Percentiles rank a stretch among this genome's conserved stretches.
These are phyloP conservation scores for Nomada flava DNA, from an alignment of 2,888 invertebrate species.

Conservation along the genomic window DNA sequence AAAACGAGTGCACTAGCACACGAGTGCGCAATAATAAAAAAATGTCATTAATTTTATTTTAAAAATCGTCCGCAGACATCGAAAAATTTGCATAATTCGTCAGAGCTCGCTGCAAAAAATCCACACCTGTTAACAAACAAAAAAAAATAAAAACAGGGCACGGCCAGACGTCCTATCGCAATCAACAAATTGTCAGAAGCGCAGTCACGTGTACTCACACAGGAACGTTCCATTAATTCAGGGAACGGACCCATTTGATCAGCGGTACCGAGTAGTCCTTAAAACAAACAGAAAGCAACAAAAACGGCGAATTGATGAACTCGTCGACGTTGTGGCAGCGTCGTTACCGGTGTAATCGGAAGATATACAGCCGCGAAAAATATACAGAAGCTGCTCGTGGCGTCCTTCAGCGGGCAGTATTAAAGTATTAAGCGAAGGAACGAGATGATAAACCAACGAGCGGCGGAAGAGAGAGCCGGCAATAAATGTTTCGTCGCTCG, in stretches of 20 bases:
- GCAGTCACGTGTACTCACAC: background rate
- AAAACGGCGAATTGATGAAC: slow-evolving; percentile 37
- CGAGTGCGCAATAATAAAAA: too few species aligned
- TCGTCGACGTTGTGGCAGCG: slow-evolving; percentile 30
- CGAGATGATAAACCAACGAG: slow-evolving; percentile 73
- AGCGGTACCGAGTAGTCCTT: background rate
- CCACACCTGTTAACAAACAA: too few species aligned
- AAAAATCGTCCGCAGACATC: too few species aligned
- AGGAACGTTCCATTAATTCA: slow-evolving; percentile 22
- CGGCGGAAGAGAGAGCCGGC: slow-evolving; percentile 62
- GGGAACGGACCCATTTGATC: slow-evolving; percentile 25
- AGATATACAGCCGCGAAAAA: slow-evolving; percentile 48
- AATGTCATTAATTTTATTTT: too few species aligned
- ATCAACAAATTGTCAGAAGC: background rate
- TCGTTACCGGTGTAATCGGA: slow-evolving; percentile 48
- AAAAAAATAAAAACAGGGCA: too few species aligned
- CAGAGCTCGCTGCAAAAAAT: too few species aligned
- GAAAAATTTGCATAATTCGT: too few species aligned
- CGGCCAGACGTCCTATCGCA: background rate
- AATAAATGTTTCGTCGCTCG: slow-evolving; percentile 82
- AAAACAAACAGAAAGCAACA: background rate
- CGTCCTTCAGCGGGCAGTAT: slow-evolving; percentile 65
- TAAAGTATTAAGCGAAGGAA: slow-evolving; percentile 71
- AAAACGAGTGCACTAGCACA: too few species aligned
- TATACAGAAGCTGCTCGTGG: slow-evolving; percentile 60